Percentiles rank a stretch among this genome's conserved stretches.
These are phyloP conservation scores for Polyergus mexicanus DNA, from an alignment of 1,140 invertebrate genomes.

Conservation along the genomic window DNA sequence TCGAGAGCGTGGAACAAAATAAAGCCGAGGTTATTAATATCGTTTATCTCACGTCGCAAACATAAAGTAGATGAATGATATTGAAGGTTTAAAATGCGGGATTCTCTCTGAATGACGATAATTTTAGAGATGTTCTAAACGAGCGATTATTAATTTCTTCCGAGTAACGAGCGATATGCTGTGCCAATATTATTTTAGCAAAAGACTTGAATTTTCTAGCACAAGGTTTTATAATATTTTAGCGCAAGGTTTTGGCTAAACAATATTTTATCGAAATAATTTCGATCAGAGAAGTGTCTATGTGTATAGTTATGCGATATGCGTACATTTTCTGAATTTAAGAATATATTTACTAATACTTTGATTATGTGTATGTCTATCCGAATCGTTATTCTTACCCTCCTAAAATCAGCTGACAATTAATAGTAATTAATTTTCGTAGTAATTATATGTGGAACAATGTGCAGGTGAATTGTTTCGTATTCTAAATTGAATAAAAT, in stretches of 20 bases:
- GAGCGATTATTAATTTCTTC: slow-evolving; percentile 22
- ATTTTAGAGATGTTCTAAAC: slow-evolving; percentile 37
- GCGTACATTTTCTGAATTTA: background rate
- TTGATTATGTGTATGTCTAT: background rate
- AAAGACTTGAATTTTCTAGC: slow-evolving; percentile 25
- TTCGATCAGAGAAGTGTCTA: background rate
- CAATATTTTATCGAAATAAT: background rate
- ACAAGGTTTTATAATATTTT: slow-evolving; percentile 25
- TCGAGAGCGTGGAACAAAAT: background rate
- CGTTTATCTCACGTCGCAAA: background rate
- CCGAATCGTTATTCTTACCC: background rate
- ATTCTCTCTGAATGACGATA: slow-evolving; percentile 19
- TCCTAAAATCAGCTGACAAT: background rate
- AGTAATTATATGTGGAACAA: slow-evolving; percentile 7
- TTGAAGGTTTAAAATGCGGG: background rate
- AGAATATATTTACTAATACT: slow-evolving; percentile 18
- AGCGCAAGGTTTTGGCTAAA: background rate
- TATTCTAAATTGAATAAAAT: slow-evolving; percentile 43
- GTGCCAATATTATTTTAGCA: slow-evolving; percentile 55
- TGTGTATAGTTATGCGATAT: too few relatives aligned
- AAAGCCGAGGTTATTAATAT: background rate
- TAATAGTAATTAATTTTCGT: slow-evolving; percentile 39
- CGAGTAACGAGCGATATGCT: background rate
- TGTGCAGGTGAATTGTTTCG: slow-evolving; percentile 3
- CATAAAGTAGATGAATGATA: background rate